Conservation (phyloP, 2,113 vertebrate genomes). For the Thamnophis sirtalis region DNA sequence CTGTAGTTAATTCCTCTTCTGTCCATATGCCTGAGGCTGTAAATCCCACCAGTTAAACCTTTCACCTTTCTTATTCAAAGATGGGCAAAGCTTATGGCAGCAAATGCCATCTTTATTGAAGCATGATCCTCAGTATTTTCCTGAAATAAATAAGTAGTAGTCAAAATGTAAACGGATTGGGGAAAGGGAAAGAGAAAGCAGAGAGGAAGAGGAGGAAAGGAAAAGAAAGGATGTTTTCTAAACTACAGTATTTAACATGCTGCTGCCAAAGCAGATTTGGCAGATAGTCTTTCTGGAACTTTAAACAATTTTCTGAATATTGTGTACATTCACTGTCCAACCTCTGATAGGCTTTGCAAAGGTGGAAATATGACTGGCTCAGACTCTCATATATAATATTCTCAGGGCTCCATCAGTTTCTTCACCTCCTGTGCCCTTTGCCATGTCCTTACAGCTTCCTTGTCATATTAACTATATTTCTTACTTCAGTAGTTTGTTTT, state of each 20-base stretch:
- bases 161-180: conserved; percentile 57
- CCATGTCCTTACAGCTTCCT: conserved; percentile 23
- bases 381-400: neutral
- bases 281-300: neutral
- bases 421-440: conserved; percentile 1
- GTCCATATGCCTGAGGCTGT: conserved; percentile 48
- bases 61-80: conserved; percentile 60
- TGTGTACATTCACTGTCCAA: neutral
- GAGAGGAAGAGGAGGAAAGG: neutral
- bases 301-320: neutral
- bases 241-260: neutral
- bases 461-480: conserved; percentile 8
- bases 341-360: neutral
- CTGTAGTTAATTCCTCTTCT: conserved; percentile 29
- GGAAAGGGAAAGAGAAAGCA: neutral
- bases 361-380: neutral
- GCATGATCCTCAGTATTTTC: conserved; percentile 59
- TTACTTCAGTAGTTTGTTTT: conserved; percentile 25
- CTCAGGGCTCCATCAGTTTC: neutral
- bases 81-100: conserved; percentile 57
- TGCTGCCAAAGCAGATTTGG: neutral
- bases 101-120: conserved; percentile 67
- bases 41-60: conserved; percentile 53
- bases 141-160: conserved; percentile 64
- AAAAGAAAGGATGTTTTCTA: neutral